Evolutionary conservation across 2,888 invertebrate species (phyloP).

Genomic region (Ichneumoninae sp.): DNA sequence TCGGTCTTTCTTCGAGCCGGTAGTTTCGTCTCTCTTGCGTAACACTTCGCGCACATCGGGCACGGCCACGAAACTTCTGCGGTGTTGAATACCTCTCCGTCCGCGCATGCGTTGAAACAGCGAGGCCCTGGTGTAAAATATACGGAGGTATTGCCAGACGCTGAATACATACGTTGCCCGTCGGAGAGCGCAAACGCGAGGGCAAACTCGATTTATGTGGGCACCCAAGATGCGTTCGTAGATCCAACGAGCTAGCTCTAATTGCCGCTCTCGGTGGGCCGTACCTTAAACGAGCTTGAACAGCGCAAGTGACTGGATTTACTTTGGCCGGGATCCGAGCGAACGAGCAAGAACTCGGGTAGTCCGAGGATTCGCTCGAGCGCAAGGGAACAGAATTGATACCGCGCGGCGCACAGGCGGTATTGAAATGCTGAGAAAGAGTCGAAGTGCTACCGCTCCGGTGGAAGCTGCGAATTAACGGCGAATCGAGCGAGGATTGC

Average conservation of each 20-base stretch:
- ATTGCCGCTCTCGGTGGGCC: conserved; percentile 57
- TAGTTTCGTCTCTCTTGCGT: conserved; percentile 52
- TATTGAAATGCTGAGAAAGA: conserved; percentile 36
- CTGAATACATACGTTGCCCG: not conserved
- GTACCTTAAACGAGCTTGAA: conserved; percentile 54
- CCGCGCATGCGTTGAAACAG: not conserved
- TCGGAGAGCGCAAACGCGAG: conserved; percentile 30
- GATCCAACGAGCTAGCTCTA: conserved; percentile 59
- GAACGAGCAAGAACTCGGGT: conserved; percentile 35
- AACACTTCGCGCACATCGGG: conserved; percentile 22
- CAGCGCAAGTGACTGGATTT: conserved; percentile 31
- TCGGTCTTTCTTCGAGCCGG: conserved; percentile 17
- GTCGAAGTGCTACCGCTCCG: conserved; percentile 30
- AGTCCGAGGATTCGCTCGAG: conserved; percentile 39
- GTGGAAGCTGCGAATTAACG: conserved; percentile 59
- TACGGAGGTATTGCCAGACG: not conserved
- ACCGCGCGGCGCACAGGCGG: not conserved
- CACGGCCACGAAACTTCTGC: conserved; percentile 12
- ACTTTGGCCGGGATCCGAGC: conserved; percentile 43
- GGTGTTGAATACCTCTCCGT: not conserved
- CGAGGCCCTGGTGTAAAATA: not conserved
- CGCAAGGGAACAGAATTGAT: conserved; percentile 51
- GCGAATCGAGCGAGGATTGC: conserved; percentile 52
- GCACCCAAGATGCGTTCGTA: conserved; percentile 54
- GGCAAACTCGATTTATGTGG: conserved; percentile 55